Evolutionary conservation across 2,113 vertebrate genomes (phyloP).

Genomic region (Miniopterus natalensis): DNA sequence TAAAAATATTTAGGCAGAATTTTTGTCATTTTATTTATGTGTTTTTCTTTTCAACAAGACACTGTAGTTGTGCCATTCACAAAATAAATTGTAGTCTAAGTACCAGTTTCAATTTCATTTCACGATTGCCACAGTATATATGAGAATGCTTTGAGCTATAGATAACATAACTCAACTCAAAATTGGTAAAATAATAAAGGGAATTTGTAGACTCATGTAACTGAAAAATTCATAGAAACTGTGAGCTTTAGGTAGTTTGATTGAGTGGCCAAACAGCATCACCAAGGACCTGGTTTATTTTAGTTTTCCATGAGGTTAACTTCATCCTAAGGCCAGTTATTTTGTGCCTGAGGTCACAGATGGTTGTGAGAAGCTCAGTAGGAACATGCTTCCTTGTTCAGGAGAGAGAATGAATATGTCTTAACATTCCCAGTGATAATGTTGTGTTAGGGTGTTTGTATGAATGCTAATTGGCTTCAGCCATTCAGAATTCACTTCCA

Average conservation of each 20-base stretch:
- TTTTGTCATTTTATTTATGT: conserved; percentile 1
- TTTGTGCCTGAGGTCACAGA: neutral
- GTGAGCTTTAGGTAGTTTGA: neutral
- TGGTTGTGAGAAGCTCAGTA: neutral
- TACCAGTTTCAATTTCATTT: conserved; percentile 33
- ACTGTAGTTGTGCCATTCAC: neutral
- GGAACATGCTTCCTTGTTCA: neutral
- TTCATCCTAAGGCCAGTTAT: neutral
- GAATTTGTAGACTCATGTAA: neutral
- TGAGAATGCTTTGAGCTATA: neutral
- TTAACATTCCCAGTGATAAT: neutral
- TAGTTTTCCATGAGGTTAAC: neutral
- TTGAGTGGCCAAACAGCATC: neutral
- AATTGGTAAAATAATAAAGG: neutral
- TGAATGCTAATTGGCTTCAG: neutral
- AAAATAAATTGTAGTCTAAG: conserved; percentile 14
- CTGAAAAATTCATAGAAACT: conserved; percentile 2
- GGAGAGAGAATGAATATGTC: neutral
- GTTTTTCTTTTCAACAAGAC: conserved; percentile 33
- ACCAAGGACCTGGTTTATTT: neutral
- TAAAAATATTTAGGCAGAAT: neutral
- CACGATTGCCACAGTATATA: neutral
- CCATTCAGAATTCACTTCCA: neutral
- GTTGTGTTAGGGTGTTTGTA: conserved; percentile 1
- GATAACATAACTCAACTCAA: neutral